phyloP scores from a whole-genome alignment of 2,113 vertebrate species.

The Monopterus albus region DNA sequence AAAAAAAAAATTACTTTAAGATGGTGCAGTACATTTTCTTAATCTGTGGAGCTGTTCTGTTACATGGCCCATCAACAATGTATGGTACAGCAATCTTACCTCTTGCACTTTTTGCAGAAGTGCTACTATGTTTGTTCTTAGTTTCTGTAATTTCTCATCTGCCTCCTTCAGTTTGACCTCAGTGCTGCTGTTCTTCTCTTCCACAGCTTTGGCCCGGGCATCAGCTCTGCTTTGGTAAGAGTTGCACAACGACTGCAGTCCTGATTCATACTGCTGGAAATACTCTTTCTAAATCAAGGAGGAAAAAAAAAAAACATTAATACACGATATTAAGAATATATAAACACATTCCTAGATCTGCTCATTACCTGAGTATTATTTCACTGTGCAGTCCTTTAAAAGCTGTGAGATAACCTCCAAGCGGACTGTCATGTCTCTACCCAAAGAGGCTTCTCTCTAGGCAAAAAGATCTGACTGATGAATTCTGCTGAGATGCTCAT shows the following conservation, averaged over 20 bases:
- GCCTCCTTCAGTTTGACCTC: constrained; percentile 90
- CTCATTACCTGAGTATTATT: no score
- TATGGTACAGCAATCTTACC: constrained; percentile 73
- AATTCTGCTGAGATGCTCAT: no score
- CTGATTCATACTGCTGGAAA: constrained; percentile 96
- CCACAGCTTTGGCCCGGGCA: constrained; percentile 90
- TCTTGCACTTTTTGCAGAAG: constrained; percentile 98
- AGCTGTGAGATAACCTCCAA: no score
- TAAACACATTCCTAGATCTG: no score
- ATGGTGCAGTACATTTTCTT: neutral
- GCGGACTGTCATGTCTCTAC: no score
- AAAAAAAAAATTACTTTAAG: neutral
- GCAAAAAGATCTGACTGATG: no score
- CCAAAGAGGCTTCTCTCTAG: no score
- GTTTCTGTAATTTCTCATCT: constrained; percentile 94
- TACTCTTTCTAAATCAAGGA: constrained; percentile 90
- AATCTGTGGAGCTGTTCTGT: neutral
- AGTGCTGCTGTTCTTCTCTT: constrained; percentile 87
- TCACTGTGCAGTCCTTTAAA: no score
- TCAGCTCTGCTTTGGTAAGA: constrained; percentile 95
- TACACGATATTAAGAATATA: no score
- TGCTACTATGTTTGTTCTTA: constrained; percentile 95
- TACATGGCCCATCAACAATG: neutral
- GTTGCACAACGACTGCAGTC: constrained; percentile 95
- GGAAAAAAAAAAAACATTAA: constrained; percentile 7